These are phyloP conservation scores for Dicyrtoma fusca DNA, from an alignment of 2,888 invertebrate genomes.

Conservation along the genomic window DNA sequence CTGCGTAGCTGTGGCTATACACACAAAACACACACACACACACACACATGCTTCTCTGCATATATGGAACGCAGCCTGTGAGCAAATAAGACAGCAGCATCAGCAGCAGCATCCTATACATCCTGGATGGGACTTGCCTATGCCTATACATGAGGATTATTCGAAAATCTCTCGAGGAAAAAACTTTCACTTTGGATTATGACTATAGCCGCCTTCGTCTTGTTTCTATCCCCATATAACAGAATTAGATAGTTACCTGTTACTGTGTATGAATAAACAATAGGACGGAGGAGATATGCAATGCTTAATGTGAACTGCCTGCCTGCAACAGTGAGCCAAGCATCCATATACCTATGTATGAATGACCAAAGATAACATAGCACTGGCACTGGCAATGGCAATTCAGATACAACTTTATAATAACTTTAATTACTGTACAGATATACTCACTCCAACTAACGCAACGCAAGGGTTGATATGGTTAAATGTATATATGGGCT, in stretches of 20 bases:
- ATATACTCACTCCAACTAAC: too few species aligned
- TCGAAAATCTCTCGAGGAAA: constrained; percentile 27
- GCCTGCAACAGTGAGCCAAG: too few species aligned
- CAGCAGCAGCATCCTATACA: too few species aligned
- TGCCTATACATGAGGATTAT: constrained; percentile 18
- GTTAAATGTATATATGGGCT: too few species aligned
- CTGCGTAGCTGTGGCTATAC: background rate
- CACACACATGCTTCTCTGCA: constrained; percentile 3
- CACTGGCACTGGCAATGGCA: too few species aligned
- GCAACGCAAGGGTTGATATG: too few species aligned
- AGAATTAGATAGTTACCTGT: background rate
- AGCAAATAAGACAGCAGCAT: background rate
- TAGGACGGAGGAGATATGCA: background rate
- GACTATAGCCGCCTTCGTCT: constrained; percentile 12
- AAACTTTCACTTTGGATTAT: constrained; percentile 29
- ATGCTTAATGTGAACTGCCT: background rate
- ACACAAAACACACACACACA: background rate
- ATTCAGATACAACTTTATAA: too few species aligned
- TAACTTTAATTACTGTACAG: too few species aligned
- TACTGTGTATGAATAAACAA: constrained; percentile 3
- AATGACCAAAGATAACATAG: too few species aligned
- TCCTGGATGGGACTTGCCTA: background rate
- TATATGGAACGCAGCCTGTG: background rate
- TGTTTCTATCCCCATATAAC: background rate
- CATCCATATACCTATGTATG: too few species aligned